Evolutionary conservation across 2,797 vertebrate species (phyloP), one percentile per base, ranked within the genome.

Genomic region (Poecile montanus): DNA sequence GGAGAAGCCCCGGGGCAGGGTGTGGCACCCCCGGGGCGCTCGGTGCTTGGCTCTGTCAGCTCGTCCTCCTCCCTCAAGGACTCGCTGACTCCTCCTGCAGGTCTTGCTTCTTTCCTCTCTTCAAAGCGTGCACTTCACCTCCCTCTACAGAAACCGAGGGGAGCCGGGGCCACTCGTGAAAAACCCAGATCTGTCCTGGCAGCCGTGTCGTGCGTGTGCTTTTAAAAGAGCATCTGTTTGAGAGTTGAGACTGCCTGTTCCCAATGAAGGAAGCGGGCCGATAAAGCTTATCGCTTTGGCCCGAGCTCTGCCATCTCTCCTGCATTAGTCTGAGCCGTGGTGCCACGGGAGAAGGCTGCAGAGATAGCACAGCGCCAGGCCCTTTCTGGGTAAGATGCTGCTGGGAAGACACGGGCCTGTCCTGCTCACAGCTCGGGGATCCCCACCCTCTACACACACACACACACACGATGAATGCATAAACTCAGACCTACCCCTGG

Each of bases 401-500:
- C 30, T 18, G 65, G 36, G n/a, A 30, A 7, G 44, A 6, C 21
- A 7, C 19, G 13, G 42, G 5, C 9, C 20, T 61, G 62, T 17
- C 8, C 3, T 48, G 38, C 19, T 80, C 34, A 1, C 1, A 3
- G 38, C 38, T 54, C 7, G 2, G 32, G 30, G 14, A 2, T 83
- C 12, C 11, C 6, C 4, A 0, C 25, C 14, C 48, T 40, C 0
- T 11, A 3, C 6, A 8, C 15, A 3, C 22, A 3, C 1, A 3
- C 6, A 10, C 5, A 40, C 38, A 40, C 38, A 10, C 4, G 2
- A 2, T 19, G 16, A 10, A 6, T 26, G 30, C 6, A 3, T 18
- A 18, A 44, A 47, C 7, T 6, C 16, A 18, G 44, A 27, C 9
- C 17, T 16, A 32, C 25, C 32, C 7, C 0, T 1, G 20, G 13